Evolutionary conservation across 2,113 vertebrate species (phyloP), one percentile per base, ranked within the genome.

Genomic region (Ifrita kowaldi): DNA sequence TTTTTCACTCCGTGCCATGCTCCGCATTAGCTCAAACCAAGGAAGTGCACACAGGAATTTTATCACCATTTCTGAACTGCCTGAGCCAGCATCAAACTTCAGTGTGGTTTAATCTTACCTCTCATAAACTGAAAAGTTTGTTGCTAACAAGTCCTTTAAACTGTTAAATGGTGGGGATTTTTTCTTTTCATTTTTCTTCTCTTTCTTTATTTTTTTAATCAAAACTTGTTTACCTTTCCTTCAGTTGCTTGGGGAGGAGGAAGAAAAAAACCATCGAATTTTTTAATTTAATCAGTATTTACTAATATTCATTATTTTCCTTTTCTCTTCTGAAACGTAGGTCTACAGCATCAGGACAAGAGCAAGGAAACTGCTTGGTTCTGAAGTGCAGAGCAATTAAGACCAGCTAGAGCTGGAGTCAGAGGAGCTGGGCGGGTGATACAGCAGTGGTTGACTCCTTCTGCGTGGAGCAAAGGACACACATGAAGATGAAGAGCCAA

Each of bases 361-460:
- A 97, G 90, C 95, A 99, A 99, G 97, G 98, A 98, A 42, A 96
- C 99, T 52, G 97, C 98, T 78, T 99, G 99, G 99, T 99, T 99
- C 97, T 99, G 98, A 98, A 89, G 70, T 95, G 84, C 76, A 89
- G 59, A 84, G 63, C 90, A 84, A 81, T 82, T 50, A 60, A 74
- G 57, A 77, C 59, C 83, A 86, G 55, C 67, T 76, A 90, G 74
- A 94, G 62, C 80, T 52, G 88, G 87, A 93, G 47, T 81, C 52
- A 52, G 77, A 26, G 8, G 82, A 96, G 47, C 81, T 88, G 88
- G 90, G 95, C 18, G 12, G 69, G 91, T 53, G 35, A 94, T 70
- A 19, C 39, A 90, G 41, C 74, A 87, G 62, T 84, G 18, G 15
- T 62, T 93, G 94, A 93, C 75, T 87, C 49, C 46, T 96, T 41